Evolutionary conservation across 2,888 invertebrate genomes (phyloP), one percentile per base, ranked within the genome.

Genomic region (Coelopa pilipes): DNA sequence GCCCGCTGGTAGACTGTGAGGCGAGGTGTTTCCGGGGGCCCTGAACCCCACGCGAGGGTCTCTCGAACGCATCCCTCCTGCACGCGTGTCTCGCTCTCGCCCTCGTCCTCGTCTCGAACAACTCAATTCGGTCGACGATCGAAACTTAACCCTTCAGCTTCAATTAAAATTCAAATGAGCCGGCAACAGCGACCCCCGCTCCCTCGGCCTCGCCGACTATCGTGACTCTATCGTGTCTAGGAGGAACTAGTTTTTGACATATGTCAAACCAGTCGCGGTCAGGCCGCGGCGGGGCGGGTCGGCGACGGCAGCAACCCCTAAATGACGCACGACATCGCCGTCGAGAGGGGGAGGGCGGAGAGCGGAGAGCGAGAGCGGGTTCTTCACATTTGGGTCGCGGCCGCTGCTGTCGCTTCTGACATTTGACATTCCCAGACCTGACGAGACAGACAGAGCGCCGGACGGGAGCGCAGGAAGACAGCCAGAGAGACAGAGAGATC

Each of bases 201-300:
- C 3, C n/a, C 53, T 53, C 34, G 7, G 4, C 34, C 34, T 34
- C 34, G 34, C 7, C 34, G 2, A 2, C 2, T 34, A 4, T 34
- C 34, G n/a, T 34, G 7, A 7, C 34, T 34, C 34, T 34, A 34
- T 34, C 34, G 7, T 19, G 15, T 47, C 21, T 50, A 66, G 9
- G 19, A 21, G 21, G 50, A 50, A 49, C 53, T 66, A 66, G 53
- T 53, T 66, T 66, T 50, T 66, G 66, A 66, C 66, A 66, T 47
- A 66, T 50, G 66, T 66, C 66, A 66, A 50, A 24, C 60, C 13
- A 1, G 34, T 34, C 24, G 24, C 11, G 24, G 24, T 53, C 53
- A 53, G n/a, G 10, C 62, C 24, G 34, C 49, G 50, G 19, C 21
- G 5, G 5, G 50, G 15, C n/a, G 9, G 5, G 10, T 49, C 17